Percentiles rank a stretch among this genome's conserved stretches.
phyloP scores from a whole-genome alignment of 2,797 vertebrate species.

The Nothura maculosa region DNA sequence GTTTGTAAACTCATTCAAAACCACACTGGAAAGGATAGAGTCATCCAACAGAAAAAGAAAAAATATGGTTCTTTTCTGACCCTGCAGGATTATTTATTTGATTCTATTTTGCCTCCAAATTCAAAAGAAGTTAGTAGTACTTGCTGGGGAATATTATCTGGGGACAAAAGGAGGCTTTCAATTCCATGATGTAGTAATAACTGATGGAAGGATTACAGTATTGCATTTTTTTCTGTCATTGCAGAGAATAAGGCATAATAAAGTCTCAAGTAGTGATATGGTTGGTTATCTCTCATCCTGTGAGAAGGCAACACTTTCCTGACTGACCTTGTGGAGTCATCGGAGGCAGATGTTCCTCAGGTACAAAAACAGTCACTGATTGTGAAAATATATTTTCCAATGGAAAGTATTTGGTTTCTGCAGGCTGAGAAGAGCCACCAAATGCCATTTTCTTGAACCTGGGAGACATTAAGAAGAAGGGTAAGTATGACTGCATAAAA shows the following conservation, averaged over 20 bases:
- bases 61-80: not conserved
- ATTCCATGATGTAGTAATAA: not conserved
- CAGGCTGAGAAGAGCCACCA: not conserved
- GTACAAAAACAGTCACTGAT: not conserved
- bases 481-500: not conserved
- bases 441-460: not conserved
- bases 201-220: not conserved
- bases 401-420: not conserved
- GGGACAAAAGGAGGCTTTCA: not conserved
- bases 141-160: not conserved
- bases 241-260: not conserved
- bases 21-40: not conserved
- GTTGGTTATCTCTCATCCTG: not conserved
- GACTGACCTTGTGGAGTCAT: not conserved
- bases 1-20: not conserved
- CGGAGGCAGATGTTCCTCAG: not conserved
- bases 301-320: not conserved
- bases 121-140: not conserved
- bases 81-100: not conserved
- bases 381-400: not conserved
- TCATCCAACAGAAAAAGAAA: not conserved
- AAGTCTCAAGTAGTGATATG: not conserved
- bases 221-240: not conserved
- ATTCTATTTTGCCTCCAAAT: not conserved
- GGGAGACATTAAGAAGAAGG: not conserved